Percentiles rank a stretch among this genome's conserved stretches.
phyloP scores from a whole-genome alignment of 1,140 invertebrate genomes.

The Magallana angulata region DNA sequence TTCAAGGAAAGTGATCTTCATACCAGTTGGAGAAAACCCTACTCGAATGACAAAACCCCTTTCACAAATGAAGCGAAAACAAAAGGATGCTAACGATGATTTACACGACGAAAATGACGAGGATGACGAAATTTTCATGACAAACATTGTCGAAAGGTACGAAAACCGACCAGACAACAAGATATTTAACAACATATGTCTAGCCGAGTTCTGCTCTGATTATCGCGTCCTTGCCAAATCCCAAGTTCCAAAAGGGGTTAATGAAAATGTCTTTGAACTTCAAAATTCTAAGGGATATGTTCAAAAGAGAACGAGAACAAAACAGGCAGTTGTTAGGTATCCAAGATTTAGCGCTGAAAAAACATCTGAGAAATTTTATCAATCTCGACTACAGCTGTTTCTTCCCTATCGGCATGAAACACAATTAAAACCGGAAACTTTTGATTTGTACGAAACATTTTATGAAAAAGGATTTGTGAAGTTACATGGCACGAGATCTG shows the following conservation, averaged over 20 bases:
- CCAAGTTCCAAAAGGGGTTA: constrained; percentile 36
- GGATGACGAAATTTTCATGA: neutral
- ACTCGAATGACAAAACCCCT: no score
- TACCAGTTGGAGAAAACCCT: no score
- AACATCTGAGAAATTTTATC: no score
- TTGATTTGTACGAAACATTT: constrained; percentile 42
- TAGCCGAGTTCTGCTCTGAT: constrained; percentile 49
- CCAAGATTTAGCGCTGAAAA: no score
- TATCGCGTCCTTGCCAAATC: constrained; percentile 44
- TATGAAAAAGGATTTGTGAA: constrained; percentile 51
- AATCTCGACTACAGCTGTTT: no score
- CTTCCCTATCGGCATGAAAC: no score
- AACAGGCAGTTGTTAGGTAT: no score
- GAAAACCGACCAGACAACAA: neutral
- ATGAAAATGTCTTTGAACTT: constrained; percentile 34
- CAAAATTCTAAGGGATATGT: constrained; percentile 27
- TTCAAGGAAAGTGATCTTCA: no score
- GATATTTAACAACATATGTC: constrained; percentile 32
- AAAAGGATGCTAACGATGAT: neutral
- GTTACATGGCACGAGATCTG: neutral
- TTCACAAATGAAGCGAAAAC: neutral
- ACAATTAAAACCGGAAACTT: no score
- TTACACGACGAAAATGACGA: neutral
- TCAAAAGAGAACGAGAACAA: constrained; percentile 44
- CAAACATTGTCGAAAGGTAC: constrained; percentile 33